Conservation (phyloP, 2,113 vertebrate species). For the Marmota monax region DNA sequence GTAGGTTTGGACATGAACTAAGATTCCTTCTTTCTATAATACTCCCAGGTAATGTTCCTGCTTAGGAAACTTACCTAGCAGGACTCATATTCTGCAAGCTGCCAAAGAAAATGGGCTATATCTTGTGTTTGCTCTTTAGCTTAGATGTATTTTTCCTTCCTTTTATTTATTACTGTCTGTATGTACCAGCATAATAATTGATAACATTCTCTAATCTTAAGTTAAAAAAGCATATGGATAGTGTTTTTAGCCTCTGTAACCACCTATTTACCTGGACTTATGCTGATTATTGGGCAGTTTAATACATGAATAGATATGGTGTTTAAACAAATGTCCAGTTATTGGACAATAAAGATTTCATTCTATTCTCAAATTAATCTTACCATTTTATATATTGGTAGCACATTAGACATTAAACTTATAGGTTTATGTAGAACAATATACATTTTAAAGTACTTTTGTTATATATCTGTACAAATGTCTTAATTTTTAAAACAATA, state of each 20-base stretch:
- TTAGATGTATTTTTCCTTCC: not conserved
- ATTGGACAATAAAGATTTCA: not conserved
- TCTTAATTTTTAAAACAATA: not conserved
- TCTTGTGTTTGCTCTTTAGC: not conserved
- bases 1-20: not conserved
- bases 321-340: not conserved
- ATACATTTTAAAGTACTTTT: not conserved
- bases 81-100: not conserved
- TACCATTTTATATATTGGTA: not conserved
- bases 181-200: not conserved
- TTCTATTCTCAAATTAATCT: slow-evolving; percentile 42
- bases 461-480: not conserved
- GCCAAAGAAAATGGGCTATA: not conserved
- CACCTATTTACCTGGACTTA: not conserved
- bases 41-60: not conserved
- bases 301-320: not conserved
- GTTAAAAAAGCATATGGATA: not conserved
- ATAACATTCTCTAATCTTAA: not conserved
- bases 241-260: not conserved
- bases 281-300: not conserved
- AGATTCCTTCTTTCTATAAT: not conserved
- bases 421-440: not conserved
- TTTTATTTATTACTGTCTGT: not conserved
- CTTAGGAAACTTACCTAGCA: not conserved
- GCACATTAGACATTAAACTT: not conserved